A percentile compares a stretch with the other conserved stretches of the same genome.
Conservation (phyloP, 1,140 invertebrate genomes). For the Drosophila truncata region DNA sequence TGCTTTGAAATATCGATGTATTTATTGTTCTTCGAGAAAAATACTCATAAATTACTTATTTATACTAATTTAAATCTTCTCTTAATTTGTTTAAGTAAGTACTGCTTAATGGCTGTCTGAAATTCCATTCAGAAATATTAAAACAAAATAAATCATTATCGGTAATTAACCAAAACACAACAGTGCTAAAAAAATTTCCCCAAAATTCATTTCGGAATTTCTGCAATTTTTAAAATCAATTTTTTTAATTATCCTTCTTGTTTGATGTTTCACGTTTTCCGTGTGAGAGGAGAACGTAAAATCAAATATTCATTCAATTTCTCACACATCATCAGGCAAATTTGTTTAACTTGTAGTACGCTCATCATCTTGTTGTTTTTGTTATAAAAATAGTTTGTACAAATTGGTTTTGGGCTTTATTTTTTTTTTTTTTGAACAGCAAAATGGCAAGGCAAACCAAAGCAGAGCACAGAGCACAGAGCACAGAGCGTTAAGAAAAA, state of each 20-base stretch:
- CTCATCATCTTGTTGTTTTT: slow-evolving; percentile 31
- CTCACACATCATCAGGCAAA: slow-evolving; percentile 72
- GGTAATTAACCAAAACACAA: slow-evolving; percentile 7
- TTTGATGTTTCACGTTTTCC: slow-evolving; percentile 44
- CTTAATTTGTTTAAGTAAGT: neutral
- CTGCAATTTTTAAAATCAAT: neutral
- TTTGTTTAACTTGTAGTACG: slow-evolving; percentile 65
- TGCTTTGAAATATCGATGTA: too few relatives aligned
- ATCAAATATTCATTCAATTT: slow-evolving; percentile 65
- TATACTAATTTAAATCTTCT: neutral
- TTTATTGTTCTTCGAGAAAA: too few relatives aligned
- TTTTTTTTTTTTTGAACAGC: slow-evolving; percentile 53
- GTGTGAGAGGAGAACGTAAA: slow-evolving; percentile 28
- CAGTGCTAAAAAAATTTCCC: neutral
- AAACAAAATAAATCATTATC: slow-evolving; percentile 40
- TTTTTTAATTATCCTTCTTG: slow-evolving; percentile 11
- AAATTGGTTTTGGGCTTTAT: slow-evolving; percentile 69
- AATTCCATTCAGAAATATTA: slow-evolving; percentile 23
- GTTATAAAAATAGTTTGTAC: slow-evolving; percentile 75
- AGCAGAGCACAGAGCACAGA: neutral
- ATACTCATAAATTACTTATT: neutral
- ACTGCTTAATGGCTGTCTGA: neutral
- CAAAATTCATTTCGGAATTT: slow-evolving; percentile 24
- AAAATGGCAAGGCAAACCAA: slow-evolving; percentile 26
- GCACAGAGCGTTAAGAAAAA: slow-evolving; percentile 4